Evolutionary conservation across 2,888 invertebrate genomes (phyloP), one percentile per base, ranked within the genome.

Genomic region (Coleophora flavipennella): DNA sequence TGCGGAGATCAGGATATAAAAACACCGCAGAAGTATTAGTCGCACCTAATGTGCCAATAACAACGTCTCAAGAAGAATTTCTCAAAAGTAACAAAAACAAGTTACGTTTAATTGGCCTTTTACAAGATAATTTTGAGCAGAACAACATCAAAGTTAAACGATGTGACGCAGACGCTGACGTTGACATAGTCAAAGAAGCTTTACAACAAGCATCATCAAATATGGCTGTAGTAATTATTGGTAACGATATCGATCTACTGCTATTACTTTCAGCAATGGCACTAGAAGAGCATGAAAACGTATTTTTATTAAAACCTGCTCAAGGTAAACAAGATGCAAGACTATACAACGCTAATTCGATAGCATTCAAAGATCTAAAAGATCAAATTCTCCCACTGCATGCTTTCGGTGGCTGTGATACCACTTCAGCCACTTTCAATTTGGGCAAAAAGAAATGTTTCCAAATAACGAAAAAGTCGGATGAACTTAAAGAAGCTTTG

Each of bases 391-490:
- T 34, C 7, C 3, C 9, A 13, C 10, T 20, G 6, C 33, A 34
- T n/a, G 33, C 33, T 13, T 34, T 34, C 10, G 20, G 14, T 10
- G 33, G 33, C 14, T 34, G 33, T 34, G 33, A 34, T 34, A 34
- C 33, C 14, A 34, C 33, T 13, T 34, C 33, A 9, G 33, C 33
- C 3, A 20, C 14, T 14, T 34, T 34, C 10, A 34, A 34, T 13
- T 9, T 10, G 20, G 33, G 33, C 20, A 34, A 34, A 34, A 34
- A 34, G 20, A 34, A 34, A 11, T 13, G 6, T 14, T 34, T 34
- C 11, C 14, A 34, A 14, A 14, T 8, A 34, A 14, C 13, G 3
- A 34, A 13, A 13, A 34, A 34, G 12, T 14, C 14, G 3, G 14
- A 34, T 34, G 14, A 34, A 14, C 14, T 34, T 6, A 34, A 34